phyloP scores from a whole-genome alignment of 2,888 invertebrate genomes.

The Agrilus biguttatus region DNA sequence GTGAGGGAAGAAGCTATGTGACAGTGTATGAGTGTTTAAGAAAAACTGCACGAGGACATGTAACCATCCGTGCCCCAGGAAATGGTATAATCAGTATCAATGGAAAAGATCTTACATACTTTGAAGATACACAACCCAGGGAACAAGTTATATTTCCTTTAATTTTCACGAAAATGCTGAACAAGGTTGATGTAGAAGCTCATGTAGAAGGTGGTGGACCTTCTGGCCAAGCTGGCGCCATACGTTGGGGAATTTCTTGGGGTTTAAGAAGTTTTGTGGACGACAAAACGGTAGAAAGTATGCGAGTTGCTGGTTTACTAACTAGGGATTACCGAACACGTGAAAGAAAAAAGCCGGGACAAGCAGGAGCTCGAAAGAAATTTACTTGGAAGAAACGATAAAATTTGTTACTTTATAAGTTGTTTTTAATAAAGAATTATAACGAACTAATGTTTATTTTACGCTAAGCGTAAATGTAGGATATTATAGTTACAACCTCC shows the following conservation, averaged over 20 bases:
- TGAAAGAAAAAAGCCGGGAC: constrained; percentile 89
- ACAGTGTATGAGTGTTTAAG: constrained; percentile 59
- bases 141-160: constrained; percentile 79
- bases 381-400: constrained; percentile 88
- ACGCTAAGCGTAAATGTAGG: no score
- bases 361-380: constrained; percentile 77
- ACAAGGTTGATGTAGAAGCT: constrained; percentile 72
- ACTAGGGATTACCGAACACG: constrained; percentile 61
- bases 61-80: constrained; percentile 69
- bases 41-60: constrained; percentile 59
- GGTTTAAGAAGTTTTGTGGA: constrained; percentile 73
- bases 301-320: constrained; percentile 82
- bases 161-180: constrained; percentile 59
- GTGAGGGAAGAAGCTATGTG: constrained; percentile 55
- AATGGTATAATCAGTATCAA: constrained; percentile 74
- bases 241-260: constrained; percentile 78
- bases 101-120: constrained; percentile 63
- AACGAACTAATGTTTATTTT: no score
- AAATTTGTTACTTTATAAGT: constrained; percentile 12
- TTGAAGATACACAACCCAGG: constrained; percentile 51
- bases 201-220: constrained; percentile 57
- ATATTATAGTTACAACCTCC: no score
- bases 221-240: constrained; percentile 75
- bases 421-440: background rate
- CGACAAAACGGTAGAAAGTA: constrained; percentile 56